Evolutionary conservation across 2,113 vertebrate genomes (phyloP), one percentile per base, ranked within the genome.

Genomic region (Passer montanus): DNA sequence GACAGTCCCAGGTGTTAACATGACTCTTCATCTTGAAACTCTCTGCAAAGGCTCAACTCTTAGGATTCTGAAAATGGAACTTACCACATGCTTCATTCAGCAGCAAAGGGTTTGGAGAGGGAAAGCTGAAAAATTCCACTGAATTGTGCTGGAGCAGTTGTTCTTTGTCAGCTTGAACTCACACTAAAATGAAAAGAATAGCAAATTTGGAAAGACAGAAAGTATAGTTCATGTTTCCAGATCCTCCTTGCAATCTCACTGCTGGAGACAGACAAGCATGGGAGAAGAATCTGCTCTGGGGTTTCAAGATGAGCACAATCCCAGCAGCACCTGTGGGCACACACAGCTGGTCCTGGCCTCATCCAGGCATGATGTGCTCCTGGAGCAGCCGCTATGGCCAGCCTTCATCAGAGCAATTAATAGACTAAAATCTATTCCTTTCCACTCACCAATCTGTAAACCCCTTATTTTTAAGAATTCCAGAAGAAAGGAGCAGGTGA

Each of bases 201-300:
- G 19, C 26, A 90, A 50, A 83, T 55, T 18, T 63, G 47, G 43
- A 90, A 79, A 85, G 53, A 41, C 63, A 64, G 69, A 39, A 64
- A 82, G 19, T 18, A 30, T 17, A 81, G 27, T 3, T 47, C 2
- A 7, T 17, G 68, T 52, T 87, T 95, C 27, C 41, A 77, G 58
- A n/a, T 19, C 39, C 55, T 90, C 44, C 20, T 87, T 74, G 46
- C 20, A 74, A 58, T 53, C 24, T 83, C 52, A 26, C 23, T 78
- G 22, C 64, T 67, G 58, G 53, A 41, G 31, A 76, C 62, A 74
- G 23, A 24, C 0, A 0, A 33, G 24, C 63, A 18, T 0, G 0
- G 63, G 37, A 77, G 35, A 66, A 37, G 60, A 93, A 50, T 46
- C 19, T 80, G 31, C 31, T 35, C 27, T 59, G 73, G 39, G 3